Conservation (phyloP, 2,797 vertebrate species). For the Argyrosomus regius region DNA sequence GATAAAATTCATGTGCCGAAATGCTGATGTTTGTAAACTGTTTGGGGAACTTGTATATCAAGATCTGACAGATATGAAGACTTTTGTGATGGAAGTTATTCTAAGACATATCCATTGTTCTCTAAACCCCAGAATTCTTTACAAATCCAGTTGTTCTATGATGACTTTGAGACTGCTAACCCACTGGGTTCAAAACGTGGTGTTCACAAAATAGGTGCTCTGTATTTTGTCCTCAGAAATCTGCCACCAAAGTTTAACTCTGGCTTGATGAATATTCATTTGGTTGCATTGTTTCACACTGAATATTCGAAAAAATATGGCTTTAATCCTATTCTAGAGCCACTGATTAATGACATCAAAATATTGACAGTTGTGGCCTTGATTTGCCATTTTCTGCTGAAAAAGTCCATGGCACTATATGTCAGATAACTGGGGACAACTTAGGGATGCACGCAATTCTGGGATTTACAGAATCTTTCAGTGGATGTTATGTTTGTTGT, state of each 20-base stretch:
- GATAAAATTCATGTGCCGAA: no score
- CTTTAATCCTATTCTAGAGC: constrained; percentile 30
- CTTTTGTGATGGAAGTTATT: no score
- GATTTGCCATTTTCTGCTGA: constrained; percentile 18
- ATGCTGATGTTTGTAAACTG: no score
- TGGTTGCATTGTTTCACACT: constrained; percentile 37
- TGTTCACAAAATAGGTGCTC: constrained; percentile 36
- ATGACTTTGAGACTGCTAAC: no score
- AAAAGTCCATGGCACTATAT: constrained; percentile 24
- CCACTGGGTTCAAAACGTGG: constrained; percentile 35
- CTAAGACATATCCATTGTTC: no score
- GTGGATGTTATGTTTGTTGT: constrained; percentile 21
- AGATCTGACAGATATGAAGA: no score
- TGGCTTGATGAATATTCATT: constrained; percentile 39
- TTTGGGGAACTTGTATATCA: no score
- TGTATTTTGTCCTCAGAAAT: constrained; percentile 39
- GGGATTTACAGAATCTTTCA: constrained; percentile 29
- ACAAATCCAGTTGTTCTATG: constrained; percentile 23
- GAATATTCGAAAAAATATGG: constrained; percentile 37
- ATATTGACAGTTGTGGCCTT: constrained; percentile 13
- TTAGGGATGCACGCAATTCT: constrained; percentile 30
- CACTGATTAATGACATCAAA: constrained; percentile 41
- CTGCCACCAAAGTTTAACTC: constrained; percentile 26
- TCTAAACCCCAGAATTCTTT: no score
- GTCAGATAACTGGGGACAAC: constrained; percentile 39